Percentiles rank a stretch among this genome's conserved stretches.
Evolutionary conservation across 2,113 vertebrate species (phyloP).

Genomic region (Chloroceryle aenea): DNA sequence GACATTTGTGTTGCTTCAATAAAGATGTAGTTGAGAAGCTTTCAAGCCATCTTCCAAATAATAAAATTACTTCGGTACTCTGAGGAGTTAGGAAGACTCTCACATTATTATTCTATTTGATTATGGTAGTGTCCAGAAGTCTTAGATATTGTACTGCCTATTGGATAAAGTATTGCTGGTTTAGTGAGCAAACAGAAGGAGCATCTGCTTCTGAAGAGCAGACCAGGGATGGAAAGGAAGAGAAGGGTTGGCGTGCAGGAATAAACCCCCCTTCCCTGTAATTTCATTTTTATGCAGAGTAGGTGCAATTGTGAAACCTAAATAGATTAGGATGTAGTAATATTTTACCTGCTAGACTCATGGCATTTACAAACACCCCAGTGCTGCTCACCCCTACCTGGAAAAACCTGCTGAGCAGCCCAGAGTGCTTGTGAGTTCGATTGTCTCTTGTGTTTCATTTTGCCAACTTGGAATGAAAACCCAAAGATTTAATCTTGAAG

Average conservation of each 20-base stretch:
- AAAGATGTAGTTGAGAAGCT: slow-evolving; percentile 2
- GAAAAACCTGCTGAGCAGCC: neutral
- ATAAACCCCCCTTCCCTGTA: neutral
- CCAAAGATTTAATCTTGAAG: neutral
- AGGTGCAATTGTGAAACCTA: neutral
- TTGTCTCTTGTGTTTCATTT: neutral
- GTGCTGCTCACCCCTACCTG: neutral
- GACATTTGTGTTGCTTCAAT: slow-evolving; percentile 48
- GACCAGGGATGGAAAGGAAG: neutral
- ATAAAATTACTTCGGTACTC: neutral
- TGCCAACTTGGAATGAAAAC: neutral
- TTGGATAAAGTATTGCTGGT: neutral
- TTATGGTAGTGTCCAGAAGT: neutral
- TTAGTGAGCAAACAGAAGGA: neutral
- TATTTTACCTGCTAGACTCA: neutral
- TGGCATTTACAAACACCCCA: neutral
- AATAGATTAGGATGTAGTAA: neutral
- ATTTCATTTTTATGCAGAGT: neutral
- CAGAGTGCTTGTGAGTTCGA: neutral
- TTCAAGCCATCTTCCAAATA: neutral
- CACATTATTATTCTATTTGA: neutral
- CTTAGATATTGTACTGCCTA: neutral
- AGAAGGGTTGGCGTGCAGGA: neutral
- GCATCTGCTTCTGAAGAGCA: neutral
- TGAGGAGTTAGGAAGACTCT: neutral